Percentiles rank a stretch among this genome's conserved stretches.
These are phyloP conservation scores for Micromys minutus DNA, from an alignment of 2,113 vertebrate species.

Conservation along the genomic window DNA sequence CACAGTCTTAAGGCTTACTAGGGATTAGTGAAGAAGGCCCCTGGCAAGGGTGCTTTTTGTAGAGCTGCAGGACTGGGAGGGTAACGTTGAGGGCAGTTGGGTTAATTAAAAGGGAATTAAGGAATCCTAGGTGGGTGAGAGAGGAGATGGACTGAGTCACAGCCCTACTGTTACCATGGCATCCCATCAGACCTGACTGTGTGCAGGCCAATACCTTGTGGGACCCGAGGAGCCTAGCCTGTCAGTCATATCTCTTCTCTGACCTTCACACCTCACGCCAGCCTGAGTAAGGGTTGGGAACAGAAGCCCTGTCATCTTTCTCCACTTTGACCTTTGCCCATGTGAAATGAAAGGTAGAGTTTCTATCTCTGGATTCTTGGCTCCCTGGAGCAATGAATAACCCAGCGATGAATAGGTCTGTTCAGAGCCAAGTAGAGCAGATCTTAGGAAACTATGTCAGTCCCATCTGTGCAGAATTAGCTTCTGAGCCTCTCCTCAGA, in stretches of 20 bases:
- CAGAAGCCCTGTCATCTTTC: neutral
- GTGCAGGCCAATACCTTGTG: slow-evolving; percentile 54
- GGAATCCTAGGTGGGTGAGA: slow-evolving; percentile 53
- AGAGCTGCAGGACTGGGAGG: neutral
- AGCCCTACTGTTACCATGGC: slow-evolving; percentile 55
- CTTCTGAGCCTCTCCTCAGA: neutral
- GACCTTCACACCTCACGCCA: neutral
- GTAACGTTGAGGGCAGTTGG: slow-evolving; percentile 52
- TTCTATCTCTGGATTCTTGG: neutral
- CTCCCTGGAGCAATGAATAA: slow-evolving; percentile 1
- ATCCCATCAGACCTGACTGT: slow-evolving; percentile 67
- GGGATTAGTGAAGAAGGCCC: slow-evolving; percentile 35
- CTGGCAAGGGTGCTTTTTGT: neutral
- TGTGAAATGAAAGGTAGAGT: neutral
- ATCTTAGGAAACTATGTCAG: neutral
- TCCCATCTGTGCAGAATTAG: neutral
- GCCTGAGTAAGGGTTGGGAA: neutral
- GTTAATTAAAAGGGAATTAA: slow-evolving; percentile 76
- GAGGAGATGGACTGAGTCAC: slow-evolving; percentile 63
- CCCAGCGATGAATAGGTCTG: neutral
- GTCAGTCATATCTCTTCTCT: neutral
- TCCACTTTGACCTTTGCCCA: neutral
- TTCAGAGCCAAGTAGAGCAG: slow-evolving; percentile 29
- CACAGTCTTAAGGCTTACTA: neutral
- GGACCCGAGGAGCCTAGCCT: slow-evolving; percentile 25